A percentile compares a stretch with the other conserved stretches of the same genome.
Conservation (phyloP, 2,113 vertebrate species). For the Lepisosteus oculatus region DNA sequence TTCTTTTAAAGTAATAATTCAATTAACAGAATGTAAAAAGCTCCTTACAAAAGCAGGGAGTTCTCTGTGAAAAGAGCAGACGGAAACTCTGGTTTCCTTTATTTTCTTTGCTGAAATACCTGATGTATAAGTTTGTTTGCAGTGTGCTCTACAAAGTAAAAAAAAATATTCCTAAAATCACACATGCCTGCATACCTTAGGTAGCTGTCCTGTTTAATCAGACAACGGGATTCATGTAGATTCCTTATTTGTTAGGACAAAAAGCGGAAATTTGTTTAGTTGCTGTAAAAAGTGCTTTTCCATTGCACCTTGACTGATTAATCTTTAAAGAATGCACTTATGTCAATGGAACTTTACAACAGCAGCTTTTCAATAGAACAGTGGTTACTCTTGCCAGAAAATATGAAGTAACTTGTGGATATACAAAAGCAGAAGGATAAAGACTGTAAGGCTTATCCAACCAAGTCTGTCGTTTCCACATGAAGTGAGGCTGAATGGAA, state of each 20-base stretch:
- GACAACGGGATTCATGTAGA: slow-evolving; percentile 32
- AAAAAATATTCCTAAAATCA: slow-evolving; percentile 21
- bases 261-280: slow-evolving; percentile 45
- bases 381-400: slow-evolving; percentile 36
- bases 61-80: slow-evolving; percentile 35
- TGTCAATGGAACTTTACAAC: slow-evolving; percentile 32
- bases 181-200: slow-evolving; percentile 28
- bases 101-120: slow-evolving; percentile 32
- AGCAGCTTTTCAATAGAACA: slow-evolving; percentile 39
- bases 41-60: slow-evolving; percentile 40
- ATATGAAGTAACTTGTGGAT: slow-evolving; percentile 30
- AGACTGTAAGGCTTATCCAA: slow-evolving; percentile 30
- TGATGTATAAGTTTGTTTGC: slow-evolving; percentile 37
- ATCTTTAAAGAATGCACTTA: slow-evolving; percentile 37
- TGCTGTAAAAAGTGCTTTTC: slow-evolving; percentile 42
- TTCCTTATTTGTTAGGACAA: slow-evolving; percentile 21
- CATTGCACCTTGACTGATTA: slow-evolving; percentile 43
- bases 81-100: slow-evolving; percentile 46
- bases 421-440: slow-evolving; percentile 35
- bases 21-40: slow-evolving; percentile 20
- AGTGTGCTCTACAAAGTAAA: slow-evolving; percentile 36
- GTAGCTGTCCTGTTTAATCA: slow-evolving; percentile 48
- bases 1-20: slow-evolving; percentile 52
- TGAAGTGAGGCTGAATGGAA: slow-evolving; percentile 51
- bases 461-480: slow-evolving; percentile 41